Evolutionary conservation across 2,797 vertebrate species (phyloP).

Genomic region (Crenichthys baileyi): DNA sequence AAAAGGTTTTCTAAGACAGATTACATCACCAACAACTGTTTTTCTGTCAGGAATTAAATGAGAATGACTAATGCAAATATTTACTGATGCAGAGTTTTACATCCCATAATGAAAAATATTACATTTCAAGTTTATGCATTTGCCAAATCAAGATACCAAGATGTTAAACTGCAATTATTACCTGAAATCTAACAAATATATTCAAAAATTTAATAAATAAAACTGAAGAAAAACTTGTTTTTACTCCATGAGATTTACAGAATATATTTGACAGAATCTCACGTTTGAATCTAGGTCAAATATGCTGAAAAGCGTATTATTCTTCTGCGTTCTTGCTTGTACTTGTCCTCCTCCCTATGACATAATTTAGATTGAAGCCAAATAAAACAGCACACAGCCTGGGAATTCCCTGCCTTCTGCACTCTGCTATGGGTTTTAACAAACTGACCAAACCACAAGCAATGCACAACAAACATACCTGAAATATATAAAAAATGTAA

Average conservation of each 20-base stretch:
- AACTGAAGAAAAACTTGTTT: background rate
- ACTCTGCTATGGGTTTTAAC: background rate
- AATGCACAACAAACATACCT: background rate
- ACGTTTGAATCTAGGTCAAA: too few species aligned
- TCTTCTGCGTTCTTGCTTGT: background rate
- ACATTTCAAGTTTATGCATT: background rate
- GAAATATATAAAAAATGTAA: background rate
- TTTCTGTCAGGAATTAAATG: background rate
- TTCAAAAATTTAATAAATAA: background rate
- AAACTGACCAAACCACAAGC: background rate
- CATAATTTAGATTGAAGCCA: background rate
- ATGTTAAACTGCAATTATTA: background rate
- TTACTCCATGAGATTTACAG: background rate
- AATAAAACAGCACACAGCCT: background rate
- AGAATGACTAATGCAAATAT: background rate
- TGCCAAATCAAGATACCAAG: background rate
- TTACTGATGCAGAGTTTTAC: background rate
- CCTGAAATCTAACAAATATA: background rate
- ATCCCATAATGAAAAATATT: background rate
- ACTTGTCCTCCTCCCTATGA: background rate
- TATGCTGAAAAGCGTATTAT: background rate
- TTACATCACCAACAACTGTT: background rate
- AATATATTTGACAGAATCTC: background rate
- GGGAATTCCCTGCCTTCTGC: constrained; percentile 1
- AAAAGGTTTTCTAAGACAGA: background rate